phyloP scores from a whole-genome alignment of 2,888 invertebrate genomes.

The Zaprionus obscuricornis region DNA sequence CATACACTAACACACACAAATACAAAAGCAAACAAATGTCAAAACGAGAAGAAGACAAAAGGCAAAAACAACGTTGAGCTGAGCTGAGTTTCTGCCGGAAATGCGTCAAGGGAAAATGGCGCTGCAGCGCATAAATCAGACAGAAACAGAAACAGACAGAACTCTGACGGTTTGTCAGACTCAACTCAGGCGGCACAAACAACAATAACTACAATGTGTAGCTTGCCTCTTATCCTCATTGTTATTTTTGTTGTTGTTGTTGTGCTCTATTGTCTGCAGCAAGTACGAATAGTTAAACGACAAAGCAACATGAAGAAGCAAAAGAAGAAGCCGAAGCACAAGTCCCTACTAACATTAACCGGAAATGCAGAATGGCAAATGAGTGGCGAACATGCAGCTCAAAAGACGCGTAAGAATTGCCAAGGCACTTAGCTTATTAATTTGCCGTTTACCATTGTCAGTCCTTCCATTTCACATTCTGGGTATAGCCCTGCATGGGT shows the following conservation, averaged over 20 bases:
- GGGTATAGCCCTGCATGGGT: no score
- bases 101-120: constrained; percentile 70
- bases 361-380: constrained; percentile 13
- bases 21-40: no score
- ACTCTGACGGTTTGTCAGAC: constrained; percentile 38
- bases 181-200: constrained; percentile 24
- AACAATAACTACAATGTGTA: constrained; percentile 23
- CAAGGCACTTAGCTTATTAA: constrained; percentile 64
- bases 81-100: constrained; percentile 55
- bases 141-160: constrained; percentile 2
- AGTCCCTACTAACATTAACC: constrained; percentile 4
- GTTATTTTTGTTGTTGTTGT: constrained; percentile 3
- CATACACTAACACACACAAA: constrained; percentile 6
- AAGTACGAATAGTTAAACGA: constrained; percentile 29
- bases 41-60: constrained; percentile 55
- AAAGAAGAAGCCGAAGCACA: constrained; percentile 1
- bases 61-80: no score
- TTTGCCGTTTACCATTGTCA: constrained; percentile 25
- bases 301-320: constrained; percentile 9
- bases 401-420: constrained; percentile 59
- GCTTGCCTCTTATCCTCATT: not conserved
- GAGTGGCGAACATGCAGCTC: constrained; percentile 24
- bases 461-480: not conserved
- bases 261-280: constrained; percentile 55
- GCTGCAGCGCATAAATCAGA: constrained; percentile 68